Evolutionary conservation across 2,888 invertebrate genomes (phyloP).

Genomic region (Parnassius glacialis): DNA sequence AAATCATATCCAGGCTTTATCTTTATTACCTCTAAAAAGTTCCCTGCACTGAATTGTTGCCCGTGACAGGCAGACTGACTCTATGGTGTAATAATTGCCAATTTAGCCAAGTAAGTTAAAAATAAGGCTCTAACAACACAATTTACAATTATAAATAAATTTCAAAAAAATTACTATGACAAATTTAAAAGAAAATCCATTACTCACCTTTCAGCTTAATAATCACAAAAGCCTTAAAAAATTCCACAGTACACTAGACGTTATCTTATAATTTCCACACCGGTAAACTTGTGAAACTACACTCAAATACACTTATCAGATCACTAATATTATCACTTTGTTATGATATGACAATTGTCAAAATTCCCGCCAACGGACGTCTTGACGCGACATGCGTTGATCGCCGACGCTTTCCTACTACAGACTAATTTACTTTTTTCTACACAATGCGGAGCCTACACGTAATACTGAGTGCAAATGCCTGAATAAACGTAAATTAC

Average conservation of each 20-base stretch:
- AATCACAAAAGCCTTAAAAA: slow-evolving; percentile 15
- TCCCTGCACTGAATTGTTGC: no score
- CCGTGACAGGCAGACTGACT: no score
- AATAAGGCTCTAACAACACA: no score
- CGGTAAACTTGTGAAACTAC: slow-evolving; percentile 18
- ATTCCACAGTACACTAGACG: slow-evolving; percentile 23
- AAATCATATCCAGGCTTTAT: no score
- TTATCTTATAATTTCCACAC: slow-evolving; percentile 23
- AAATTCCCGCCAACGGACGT: slow-evolving; percentile 26
- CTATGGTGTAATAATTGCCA: no score
- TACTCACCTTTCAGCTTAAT: slow-evolving; percentile 16
- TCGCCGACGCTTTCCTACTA: slow-evolving; percentile 19
- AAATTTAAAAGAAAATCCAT: background rate
- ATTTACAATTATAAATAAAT: no score
- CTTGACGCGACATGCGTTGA: slow-evolving; percentile 15
- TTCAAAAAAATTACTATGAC: background rate
- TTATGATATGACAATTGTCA: slow-evolving; percentile 22
- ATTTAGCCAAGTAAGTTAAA: no score
- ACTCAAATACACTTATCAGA: slow-evolving; percentile 24
- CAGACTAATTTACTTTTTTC: slow-evolving; percentile 23
- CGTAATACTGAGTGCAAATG: slow-evolving; percentile 12
- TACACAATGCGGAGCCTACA: slow-evolving; percentile 20
- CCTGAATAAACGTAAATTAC: slow-evolving; percentile 1
- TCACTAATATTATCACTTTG: slow-evolving; percentile 25
- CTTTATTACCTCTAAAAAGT: no score